Evolutionary conservation across 2,888 invertebrate species (phyloP).

Genomic region (Deilephila elpenor): DNA sequence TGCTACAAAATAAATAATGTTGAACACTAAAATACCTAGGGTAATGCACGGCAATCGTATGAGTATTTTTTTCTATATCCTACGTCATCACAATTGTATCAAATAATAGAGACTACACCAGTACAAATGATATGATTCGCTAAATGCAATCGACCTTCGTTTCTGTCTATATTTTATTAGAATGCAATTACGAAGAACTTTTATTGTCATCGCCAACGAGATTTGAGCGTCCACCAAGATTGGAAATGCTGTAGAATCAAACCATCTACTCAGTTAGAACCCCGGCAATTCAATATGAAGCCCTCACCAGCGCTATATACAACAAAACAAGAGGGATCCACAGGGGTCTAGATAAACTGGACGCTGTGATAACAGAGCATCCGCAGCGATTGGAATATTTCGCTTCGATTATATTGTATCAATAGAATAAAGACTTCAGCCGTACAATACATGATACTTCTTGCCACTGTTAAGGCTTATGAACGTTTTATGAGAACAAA

Average conservation of each 20-base stretch:
- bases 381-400: constrained; percentile 21
- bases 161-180: not conserved
- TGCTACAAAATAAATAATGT: too few relatives aligned
- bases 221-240: constrained; percentile 40
- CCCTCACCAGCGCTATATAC: not conserved
- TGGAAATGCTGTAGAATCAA: constrained; percentile 49
- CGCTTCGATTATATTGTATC: constrained; percentile 18
- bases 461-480: constrained; percentile 1
- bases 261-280: constrained; percentile 42
- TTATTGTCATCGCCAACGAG: constrained; percentile 36
- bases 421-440: constrained; percentile 16
- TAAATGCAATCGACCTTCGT: not conserved
- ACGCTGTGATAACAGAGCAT: constrained; percentile 32
- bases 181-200: constrained; percentile 16
- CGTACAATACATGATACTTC: constrained; percentile 1
- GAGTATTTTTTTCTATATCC: too few relatives aligned
- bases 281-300: constrained; percentile 12
- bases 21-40: too few relatives aligned
- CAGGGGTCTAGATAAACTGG: constrained; percentile 12
- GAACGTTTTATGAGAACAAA: not conserved
- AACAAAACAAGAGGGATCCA: constrained; percentile 3
- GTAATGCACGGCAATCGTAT: too few relatives aligned
- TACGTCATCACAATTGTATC: too few relatives aligned
- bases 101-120: too few relatives aligned
- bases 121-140: too few relatives aligned